Evolutionary conservation across 2,113 vertebrate genomes (phyloP).

Genomic region (Oncorhynchus mykiss): DNA sequence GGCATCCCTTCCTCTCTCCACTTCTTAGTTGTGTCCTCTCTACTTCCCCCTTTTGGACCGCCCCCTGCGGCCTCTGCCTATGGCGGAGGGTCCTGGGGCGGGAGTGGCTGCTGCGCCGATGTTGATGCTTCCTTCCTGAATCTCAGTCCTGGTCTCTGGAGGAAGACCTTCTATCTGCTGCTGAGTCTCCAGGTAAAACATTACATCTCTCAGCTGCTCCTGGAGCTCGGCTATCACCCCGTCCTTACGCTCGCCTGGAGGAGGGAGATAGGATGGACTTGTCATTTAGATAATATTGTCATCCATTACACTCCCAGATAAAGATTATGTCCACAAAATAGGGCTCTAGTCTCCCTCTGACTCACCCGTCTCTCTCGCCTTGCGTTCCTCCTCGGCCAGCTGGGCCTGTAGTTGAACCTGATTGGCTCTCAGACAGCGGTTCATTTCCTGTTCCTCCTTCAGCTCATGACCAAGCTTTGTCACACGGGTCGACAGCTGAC

Average conservation of each 20-base stretch:
- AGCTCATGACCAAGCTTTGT: slow-evolving; percentile 86
- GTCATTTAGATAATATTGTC: too few relatives aligned
- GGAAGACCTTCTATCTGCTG: slow-evolving; percentile 92
- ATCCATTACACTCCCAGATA: too few relatives aligned
- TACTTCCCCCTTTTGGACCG: slow-evolving; percentile 89
- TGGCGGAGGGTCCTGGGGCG: slow-evolving; percentile 62
- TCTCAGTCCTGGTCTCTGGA: slow-evolving; percentile 86
- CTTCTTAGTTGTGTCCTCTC: background rate
- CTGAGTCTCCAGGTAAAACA: slow-evolving; percentile 95
- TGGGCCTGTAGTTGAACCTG: slow-evolving; percentile 86
- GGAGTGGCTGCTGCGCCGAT: slow-evolving; percentile 68
- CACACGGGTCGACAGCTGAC: slow-evolving; percentile 84
- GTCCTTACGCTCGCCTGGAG: slow-evolving; percentile 80
- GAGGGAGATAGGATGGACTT: background rate
- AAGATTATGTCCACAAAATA: too few relatives aligned
- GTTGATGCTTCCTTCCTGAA: slow-evolving; percentile 97
- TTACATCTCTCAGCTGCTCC: slow-evolving; percentile 95
- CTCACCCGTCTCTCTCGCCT: slow-evolving; percentile 77
- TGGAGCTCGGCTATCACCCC: slow-evolving; percentile 85
- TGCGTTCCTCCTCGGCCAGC: slow-evolving; percentile 87
- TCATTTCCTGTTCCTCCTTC: slow-evolving; percentile 97
- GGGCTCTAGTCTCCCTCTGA: too few relatives aligned
- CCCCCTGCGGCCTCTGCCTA: slow-evolving; percentile 79
- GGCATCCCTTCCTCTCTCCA: too few relatives aligned
- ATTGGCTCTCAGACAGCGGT: slow-evolving; percentile 90